Evolutionary conservation across 2,888 invertebrate species (phyloP), one percentile per base, ranked within the genome.

Genomic region (Halictus quadricinctus): DNA sequence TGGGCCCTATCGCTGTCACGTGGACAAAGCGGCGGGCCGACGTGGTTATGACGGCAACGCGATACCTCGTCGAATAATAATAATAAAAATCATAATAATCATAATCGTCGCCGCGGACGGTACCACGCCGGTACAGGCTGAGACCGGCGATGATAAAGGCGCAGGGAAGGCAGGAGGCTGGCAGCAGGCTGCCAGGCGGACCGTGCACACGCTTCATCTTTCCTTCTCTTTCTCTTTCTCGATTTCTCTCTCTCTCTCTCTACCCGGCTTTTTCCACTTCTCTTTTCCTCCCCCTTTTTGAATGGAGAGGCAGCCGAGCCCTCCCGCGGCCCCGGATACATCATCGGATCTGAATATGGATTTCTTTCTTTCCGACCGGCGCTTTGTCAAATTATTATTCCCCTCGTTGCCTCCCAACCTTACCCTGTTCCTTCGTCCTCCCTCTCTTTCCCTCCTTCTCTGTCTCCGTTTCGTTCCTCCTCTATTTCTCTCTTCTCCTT

Each of bases 11-110:
- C 93, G 91, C 93, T 93, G 93, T 93, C 93, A 91, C 90, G 90
- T 90, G 92, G 91, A 94, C 94, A 94, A 94, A 90, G 91, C 64
- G 90, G 78, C 79, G 88, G 87, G 88, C 92, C 93, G 93, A 94
- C 92, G 91, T 93, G 93, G 92, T 93, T 93, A 93, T 94, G 94
- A 94, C 93, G 94, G 94, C 93, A 94, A 94, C 92, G 93, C 91
- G 94, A 94, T 93, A 94, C 92, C 92, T 88, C 90, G 66, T 84
- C 54, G 88, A 88, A 88, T 83, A 83, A 88, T 85, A 81, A 88
- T 90, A 88, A 91, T 90, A 83, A 90, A 88, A 83, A 83, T 84
- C 83, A 86, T 85, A 81, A 88, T 90, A 87, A 91, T 90, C 82
- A 90, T 88, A 83, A 83, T 84, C 81, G 86, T 82, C 79, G 81